phyloP scores from a whole-genome alignment of 2,797 vertebrate species.

The Propithecus deckenii region DNA sequence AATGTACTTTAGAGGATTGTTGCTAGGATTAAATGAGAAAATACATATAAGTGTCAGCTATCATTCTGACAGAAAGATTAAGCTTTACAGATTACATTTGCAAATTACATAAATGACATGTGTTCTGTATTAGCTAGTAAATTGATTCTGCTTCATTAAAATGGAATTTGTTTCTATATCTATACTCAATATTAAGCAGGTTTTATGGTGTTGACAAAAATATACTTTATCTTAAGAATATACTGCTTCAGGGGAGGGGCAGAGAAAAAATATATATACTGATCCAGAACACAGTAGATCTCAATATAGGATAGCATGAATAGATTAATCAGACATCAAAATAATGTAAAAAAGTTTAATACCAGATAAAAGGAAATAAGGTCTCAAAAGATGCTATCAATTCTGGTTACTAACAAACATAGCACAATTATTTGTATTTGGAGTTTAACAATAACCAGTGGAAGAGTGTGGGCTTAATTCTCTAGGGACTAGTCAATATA shows the following conservation, averaged over 20 bases:
- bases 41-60: background rate
- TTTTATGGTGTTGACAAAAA: background rate
- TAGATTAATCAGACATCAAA: background rate
- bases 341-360: background rate
- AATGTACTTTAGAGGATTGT: too few relatives aligned
- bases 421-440: background rate
- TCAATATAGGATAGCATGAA: background rate
- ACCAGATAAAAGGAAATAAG: background rate
- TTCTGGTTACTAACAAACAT: background rate
- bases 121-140: background rate
- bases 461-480: background rate
- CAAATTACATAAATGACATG: background rate
- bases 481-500: background rate
- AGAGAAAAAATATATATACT: too few relatives aligned
- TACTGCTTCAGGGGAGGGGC: background rate
- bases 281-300: background rate
- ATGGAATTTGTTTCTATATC: background rate
- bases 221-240: conserved; percentile 37
- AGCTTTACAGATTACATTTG: conserved; percentile 21
- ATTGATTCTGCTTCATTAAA: background rate
- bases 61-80: background rate
- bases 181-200: background rate
- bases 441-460: background rate
- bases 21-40: background rate
- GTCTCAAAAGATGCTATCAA: background rate